phyloP scores from a whole-genome alignment of 2,797 vertebrate genomes.

The Phoeniculus purpureus region DNA sequence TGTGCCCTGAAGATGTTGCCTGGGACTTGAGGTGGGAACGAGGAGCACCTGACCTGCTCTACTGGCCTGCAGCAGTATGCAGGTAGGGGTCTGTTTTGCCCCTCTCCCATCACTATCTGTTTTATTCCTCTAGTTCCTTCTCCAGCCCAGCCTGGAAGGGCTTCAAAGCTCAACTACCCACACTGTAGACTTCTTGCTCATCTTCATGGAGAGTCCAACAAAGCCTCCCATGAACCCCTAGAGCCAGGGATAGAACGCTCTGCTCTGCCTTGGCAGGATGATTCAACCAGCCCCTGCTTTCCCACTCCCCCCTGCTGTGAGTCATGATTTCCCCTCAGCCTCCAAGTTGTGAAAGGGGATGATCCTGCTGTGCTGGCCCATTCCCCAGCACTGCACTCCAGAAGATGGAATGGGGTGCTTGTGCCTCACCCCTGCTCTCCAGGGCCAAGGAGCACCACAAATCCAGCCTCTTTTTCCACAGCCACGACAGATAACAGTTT shows the following conservation, averaged over 20 bases:
- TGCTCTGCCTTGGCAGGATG: fast-evolving
- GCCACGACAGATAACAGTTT: not conserved
- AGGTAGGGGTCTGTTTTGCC: not conserved
- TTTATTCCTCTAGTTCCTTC: not conserved
- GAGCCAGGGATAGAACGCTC: not conserved
- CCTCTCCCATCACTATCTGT: not conserved
- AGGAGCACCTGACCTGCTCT: fast-evolving
- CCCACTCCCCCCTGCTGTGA: fast-evolving
- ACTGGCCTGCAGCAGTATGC: not conserved
- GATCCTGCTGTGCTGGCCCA: not conserved
- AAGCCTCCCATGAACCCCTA: not conserved
- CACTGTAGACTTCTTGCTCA: not conserved
- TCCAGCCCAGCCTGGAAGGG: not conserved
- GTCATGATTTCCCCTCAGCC: not conserved
- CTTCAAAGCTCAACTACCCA: not conserved
- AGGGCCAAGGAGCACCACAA: not conserved
- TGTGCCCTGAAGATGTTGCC: not conserved
- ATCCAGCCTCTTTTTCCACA: not conserved
- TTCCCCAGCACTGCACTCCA: not conserved
- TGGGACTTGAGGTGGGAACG: not conserved
- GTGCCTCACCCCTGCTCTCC: not conserved
- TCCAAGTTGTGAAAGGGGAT: not conserved
- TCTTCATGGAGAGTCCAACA: not conserved
- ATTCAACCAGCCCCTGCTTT: not conserved
- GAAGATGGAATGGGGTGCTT: not conserved